Base-by-base conservation (phyloP, 2,888 invertebrate genomes). In the Rhyacophila evoluta region DNA sequence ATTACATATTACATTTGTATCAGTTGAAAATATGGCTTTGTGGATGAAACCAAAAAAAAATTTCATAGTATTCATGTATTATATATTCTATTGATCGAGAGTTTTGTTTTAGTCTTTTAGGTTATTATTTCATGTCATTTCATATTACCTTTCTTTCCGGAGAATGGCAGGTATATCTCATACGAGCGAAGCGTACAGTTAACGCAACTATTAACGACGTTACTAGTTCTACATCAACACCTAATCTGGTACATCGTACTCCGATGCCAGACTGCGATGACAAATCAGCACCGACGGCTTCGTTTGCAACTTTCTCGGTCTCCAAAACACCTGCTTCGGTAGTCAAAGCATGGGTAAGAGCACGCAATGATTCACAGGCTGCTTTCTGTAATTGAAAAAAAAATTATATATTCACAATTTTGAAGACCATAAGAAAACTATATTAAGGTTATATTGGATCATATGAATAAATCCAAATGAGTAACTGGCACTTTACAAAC, bases 321-420 rank as follows among this genome's bases (percentile, higher is more conserved):
- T 55, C 19, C 55, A 55, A 55, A 55, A 55, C 55, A 55, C 55
- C 19, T 55, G 55, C 55, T 55, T 55, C 55, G 10, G 19, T 12
- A 55, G 55, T 55, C 55, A 55, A 55, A 55, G 55, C 55, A 19
- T 55, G 55, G 25, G 55, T 55, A 55, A 55, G 55, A 55, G 55
- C 55, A 55, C 55, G 55, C 19, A 55, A 55, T 19, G 55, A 55
- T 55, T 55, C 55, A n/a, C 55, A 55, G 55, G 55, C 55, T 19
- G 55, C 55, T 19, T 55, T 55, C 55, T 55, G 25, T 19, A 55
- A 55, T 55, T 19, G 6, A 1, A 25, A 55, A 8, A 8, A 25
- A 55, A 38, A 4, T n/a, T n/a, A 39, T 39, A 39, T 12, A 15
- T 5, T 39, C 15, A 39, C 6, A 39, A 12, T 39, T 37, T 37